phyloP scores from a whole-genome alignment of 2,113 vertebrate genomes.

The Phalacrocorax carbo region DNA sequence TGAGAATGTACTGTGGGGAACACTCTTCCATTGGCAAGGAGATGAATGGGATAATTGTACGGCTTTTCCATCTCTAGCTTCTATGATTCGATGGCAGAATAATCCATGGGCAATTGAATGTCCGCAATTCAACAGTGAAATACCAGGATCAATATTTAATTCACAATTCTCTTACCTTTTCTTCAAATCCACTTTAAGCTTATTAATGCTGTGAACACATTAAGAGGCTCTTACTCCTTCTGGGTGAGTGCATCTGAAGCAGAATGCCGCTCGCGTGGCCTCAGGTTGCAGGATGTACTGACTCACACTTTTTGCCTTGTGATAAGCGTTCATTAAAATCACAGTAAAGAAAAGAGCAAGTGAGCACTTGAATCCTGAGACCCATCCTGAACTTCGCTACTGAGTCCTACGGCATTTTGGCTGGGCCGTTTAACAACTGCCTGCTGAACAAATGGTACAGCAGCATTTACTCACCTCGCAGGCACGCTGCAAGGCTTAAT shows the following conservation, averaged over 20 bases:
- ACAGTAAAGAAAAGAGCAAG: background rate
- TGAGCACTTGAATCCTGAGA: background rate
- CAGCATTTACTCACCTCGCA: background rate
- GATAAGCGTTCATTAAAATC: background rate
- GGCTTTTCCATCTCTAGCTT: constrained; percentile 20
- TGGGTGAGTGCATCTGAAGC: background rate
- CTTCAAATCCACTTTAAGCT: constrained; percentile 29
- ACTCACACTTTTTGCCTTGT: background rate
- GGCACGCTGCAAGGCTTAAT: rapidly evolving
- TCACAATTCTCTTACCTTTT: constrained; percentile 31
- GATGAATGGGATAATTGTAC: constrained; percentile 31
- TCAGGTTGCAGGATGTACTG: background rate
- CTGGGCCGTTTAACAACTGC: background rate
- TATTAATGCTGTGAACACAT: constrained; percentile 29
- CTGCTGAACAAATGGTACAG: background rate
- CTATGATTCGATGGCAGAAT: background rate
- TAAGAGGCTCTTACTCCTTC: constrained; percentile 18
- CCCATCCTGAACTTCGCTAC: background rate
- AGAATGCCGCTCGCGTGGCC: background rate
- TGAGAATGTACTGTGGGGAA: constrained; percentile 12
- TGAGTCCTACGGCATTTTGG: rapidly evolving
- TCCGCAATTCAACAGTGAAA: constrained; percentile 34
- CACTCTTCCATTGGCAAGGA: constrained; percentile 36
- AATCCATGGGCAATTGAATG: constrained; percentile 23
- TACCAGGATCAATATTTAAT: constrained; percentile 57